Evolutionary conservation across 2,113 vertebrate species (phyloP), one percentile per base, ranked within the genome.

Genomic region (Tyto alba): DNA sequence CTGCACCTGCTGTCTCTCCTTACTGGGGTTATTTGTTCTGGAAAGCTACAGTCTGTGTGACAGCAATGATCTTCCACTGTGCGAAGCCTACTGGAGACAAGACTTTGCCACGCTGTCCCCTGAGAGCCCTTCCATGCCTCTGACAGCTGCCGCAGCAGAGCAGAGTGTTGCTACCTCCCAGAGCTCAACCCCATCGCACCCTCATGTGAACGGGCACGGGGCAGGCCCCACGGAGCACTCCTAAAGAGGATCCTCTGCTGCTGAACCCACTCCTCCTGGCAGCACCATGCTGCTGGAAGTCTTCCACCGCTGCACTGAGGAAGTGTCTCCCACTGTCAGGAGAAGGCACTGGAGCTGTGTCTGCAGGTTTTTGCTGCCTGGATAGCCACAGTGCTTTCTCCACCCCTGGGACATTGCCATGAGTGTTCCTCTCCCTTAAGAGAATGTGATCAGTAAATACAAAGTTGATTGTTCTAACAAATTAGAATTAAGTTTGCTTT

Each of bases 11-110:
- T 92, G 56, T 43, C 59, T 94, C 95, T 94, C 96, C 97, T 97
- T 96, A 48, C 93, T 90, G 92, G 95, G 97, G 97, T 98, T 97
- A 98, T 97, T 98, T 97, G 97, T 97, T 97, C 95, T 97, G 98
- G 97, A 98, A 99, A 99, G 99, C 98, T 99, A 99, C 97, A 99
- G 99, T 98, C 98, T 99, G 85, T 99, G 99, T 98, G 99, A 99
- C 97, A 98, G 98, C 97, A 98, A 97, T 89, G 99, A 99, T 56
- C 98, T 99, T 87, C 99, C 99, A 9, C 97, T 99, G 62, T 99
- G 99, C 5, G 99, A 99, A 98, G 99, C 99, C 64, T 99, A 98
- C 98, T 98, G 98, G 97, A 98, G 98, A 91, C 96, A 91, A 91
- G 99, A 99, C 97, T 98, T 97, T 45, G 98, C 98, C 96, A 94